Conservation (phyloP, 2,797 vertebrate genomes). For the Staurois parvus region DNA sequence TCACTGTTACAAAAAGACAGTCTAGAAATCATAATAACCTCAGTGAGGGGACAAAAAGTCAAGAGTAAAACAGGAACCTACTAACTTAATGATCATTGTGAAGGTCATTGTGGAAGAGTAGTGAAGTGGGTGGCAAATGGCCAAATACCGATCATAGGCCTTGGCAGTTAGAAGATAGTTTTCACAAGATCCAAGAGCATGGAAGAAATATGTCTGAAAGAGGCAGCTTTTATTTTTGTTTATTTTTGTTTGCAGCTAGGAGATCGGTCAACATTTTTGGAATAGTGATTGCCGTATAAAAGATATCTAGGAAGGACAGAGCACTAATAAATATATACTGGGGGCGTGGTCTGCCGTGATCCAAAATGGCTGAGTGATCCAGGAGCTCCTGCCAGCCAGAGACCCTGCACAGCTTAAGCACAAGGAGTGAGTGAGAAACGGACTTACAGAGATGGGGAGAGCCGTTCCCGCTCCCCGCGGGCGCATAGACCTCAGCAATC, state of each 20-base stretch:
- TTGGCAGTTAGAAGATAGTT: constrained; percentile 61
- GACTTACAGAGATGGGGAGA: too few relatives aligned
- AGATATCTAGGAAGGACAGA: constrained; percentile 65
- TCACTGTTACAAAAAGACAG: constrained; percentile 77
- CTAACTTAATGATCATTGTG: constrained; percentile 63
- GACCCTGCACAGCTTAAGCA: too few relatives aligned
- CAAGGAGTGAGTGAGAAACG: too few relatives aligned
- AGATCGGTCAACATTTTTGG: constrained; percentile 68
- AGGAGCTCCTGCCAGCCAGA: too few relatives aligned
- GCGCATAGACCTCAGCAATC: too few relatives aligned
- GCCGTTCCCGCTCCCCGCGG: too few relatives aligned
- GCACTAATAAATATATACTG: constrained; percentile 64
- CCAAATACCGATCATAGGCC: too few relatives aligned
- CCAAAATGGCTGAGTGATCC: too few relatives aligned
- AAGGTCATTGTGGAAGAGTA: constrained; percentile 66
- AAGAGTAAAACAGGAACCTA: constrained; percentile 64
- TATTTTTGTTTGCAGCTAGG: constrained; percentile 64
- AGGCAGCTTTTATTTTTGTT: constrained; percentile 68
- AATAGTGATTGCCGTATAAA: constrained; percentile 64
- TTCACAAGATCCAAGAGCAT: constrained; percentile 65
- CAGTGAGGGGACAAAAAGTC: constrained; percentile 62
- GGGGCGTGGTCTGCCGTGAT: too few relatives aligned
- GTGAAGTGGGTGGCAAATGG: too few relatives aligned
- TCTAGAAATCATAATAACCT: constrained; percentile 71
- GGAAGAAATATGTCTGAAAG: constrained; percentile 69